Evolutionary conservation across 2,113 vertebrate genomes (phyloP).

Genomic region (Rhipidura dahli): DNA sequence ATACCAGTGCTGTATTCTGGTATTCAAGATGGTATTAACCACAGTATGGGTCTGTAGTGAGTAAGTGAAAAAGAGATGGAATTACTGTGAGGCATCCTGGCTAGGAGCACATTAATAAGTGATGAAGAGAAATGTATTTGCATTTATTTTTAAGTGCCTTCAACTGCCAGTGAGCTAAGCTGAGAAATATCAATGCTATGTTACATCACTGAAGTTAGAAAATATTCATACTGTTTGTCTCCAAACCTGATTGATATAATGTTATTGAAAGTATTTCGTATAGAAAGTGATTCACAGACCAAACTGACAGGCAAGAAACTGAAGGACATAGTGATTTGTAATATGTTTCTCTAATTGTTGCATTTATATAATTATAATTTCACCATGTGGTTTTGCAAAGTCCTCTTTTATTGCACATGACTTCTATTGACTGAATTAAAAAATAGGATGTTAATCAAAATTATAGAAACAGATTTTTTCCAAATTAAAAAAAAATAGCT

Average conservation of each 20-base stretch:
- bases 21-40: not conserved
- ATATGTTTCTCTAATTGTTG: not conserved
- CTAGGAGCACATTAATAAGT: not conserved
- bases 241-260: not conserved
- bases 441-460: not conserved
- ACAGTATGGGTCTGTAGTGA: not conserved
- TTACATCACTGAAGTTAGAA: not conserved
- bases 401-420: not conserved
- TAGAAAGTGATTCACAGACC: not conserved
- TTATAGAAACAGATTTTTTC: fast-evolving
- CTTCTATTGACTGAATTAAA: not conserved
- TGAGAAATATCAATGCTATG: not conserved
- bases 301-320: not conserved
- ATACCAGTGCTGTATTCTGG: not conserved
- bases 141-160: not conserved
- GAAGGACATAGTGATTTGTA: not conserved
- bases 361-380: not conserved
- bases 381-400: not conserved
- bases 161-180: not conserved
- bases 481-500: not conserved
- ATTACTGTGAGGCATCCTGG: not conserved
- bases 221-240: not conserved
- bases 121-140: not conserved
- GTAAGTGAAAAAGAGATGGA: not conserved
- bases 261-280: not conserved